Percentiles rank a stretch among this genome's conserved stretches.
phyloP scores from a whole-genome alignment of 2,797 vertebrate genomes.

The Discoglossus pictus region DNA sequence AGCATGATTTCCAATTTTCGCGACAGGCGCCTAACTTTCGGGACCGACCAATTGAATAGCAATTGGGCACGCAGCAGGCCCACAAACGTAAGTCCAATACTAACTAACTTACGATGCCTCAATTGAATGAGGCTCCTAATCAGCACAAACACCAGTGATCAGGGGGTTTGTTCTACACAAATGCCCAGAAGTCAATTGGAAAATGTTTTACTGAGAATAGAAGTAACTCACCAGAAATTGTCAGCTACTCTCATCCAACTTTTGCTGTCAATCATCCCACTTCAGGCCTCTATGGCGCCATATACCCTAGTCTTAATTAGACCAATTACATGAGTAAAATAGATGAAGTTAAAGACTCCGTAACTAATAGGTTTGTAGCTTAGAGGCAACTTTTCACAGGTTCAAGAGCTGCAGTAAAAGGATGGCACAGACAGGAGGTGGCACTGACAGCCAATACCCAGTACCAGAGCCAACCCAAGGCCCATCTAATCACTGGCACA shows the following conservation, averaged over 20 bases:
- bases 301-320: not conserved
- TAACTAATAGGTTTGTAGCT: slow-evolving; percentile 14
- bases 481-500: slow-evolving; percentile 28
- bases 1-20: too few relatives aligned
- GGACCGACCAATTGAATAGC: too few relatives aligned
- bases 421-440: slow-evolving; percentile 45
- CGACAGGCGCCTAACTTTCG: too few relatives aligned
- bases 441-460: slow-evolving; percentile 43
- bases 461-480: slow-evolving; percentile 28
- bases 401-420: slow-evolving; percentile 5
- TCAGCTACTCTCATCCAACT: slow-evolving; percentile 35
- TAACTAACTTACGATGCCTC: too few relatives aligned
- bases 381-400: not conserved
- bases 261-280: slow-evolving; percentile 39
- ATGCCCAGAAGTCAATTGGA: not conserved
- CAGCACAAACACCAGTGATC: too few relatives aligned
- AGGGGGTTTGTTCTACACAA: not conserved
- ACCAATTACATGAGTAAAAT: not conserved
- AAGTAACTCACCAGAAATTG: not conserved
- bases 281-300: slow-evolving; percentile 12
- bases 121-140: too few relatives aligned
- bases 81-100: too few relatives aligned
- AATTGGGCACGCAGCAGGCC: too few relatives aligned
- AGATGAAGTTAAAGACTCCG: slow-evolving; percentile 33
- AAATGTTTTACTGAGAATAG: not conserved